These are phyloP conservation scores for Ornithorhynchus anatinus DNA, from an alignment of 2,113 vertebrate genomes.

Conservation along the genomic window DNA sequence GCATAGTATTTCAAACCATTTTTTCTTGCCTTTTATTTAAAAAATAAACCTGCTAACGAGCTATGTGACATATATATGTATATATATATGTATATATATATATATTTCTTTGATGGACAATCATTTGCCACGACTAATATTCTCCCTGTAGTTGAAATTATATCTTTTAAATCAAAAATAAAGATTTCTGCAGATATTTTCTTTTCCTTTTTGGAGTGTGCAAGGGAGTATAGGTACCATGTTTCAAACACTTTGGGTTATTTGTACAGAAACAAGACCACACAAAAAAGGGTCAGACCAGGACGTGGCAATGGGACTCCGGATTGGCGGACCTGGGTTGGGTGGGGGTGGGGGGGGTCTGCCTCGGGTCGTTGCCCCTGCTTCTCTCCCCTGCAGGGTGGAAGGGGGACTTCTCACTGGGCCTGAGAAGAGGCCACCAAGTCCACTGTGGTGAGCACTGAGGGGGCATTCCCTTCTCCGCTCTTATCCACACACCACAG, in stretches of 20 bases:
- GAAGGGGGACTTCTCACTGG: not conserved
- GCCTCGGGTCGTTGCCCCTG: not conserved
- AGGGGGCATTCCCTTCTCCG: too few species aligned
- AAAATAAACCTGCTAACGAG: constrained; percentile 68
- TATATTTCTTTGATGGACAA: constrained; percentile 52
- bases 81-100: constrained; percentile 40
- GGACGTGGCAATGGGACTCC: not conserved
- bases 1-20: constrained; percentile 49
- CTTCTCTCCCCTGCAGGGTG: too few species aligned
- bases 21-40: constrained; percentile 58
- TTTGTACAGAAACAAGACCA: constrained; percentile 20
- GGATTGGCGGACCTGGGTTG: constrained; percentile 4
- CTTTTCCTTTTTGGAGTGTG: constrained; percentile 29
- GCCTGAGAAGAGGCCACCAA: not conserved
- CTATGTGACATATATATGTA: constrained; percentile 63
- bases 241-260: constrained; percentile 47
- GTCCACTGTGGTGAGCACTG: not conserved
- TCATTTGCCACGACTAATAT: constrained; percentile 49
- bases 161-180: constrained; percentile 66
- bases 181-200: constrained; percentile 55
- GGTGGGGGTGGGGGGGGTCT: not conserved
- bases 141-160: constrained; percentile 41
- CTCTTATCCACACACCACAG: too few species aligned
- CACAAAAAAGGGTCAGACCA: not conserved
- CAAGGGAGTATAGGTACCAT: constrained; percentile 9